Evolutionary conservation across 2,888 invertebrate species (phyloP).

Genomic region (Cistogaster globosa): DNA sequence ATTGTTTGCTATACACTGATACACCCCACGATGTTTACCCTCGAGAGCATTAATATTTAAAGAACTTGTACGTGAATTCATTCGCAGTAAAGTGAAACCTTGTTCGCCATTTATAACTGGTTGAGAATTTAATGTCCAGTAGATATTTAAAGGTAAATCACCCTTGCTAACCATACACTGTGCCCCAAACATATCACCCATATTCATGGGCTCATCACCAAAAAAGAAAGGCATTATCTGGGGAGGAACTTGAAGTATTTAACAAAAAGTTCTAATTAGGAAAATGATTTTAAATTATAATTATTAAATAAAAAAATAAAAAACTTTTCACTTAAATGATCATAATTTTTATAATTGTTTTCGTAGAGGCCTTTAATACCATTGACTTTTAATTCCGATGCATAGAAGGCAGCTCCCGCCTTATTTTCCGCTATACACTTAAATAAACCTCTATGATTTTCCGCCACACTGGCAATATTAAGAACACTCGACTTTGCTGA

Average conservation of each 20-base stretch:
- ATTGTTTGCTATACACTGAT: conserved; percentile 86
- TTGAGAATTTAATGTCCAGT: conserved; percentile 85
- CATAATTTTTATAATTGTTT: background rate
- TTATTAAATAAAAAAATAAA: conserved; percentile 24
- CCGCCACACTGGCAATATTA: conserved; percentile 87
- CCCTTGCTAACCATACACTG: conserved; percentile 88
- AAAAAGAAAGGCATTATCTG: conserved; percentile 84
- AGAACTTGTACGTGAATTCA: conserved; percentile 85
- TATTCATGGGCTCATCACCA: conserved; percentile 85
- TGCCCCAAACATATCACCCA: conserved; percentile 86
- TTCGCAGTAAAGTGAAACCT: conserved; percentile 84
- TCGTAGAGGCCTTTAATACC: conserved; percentile 83
- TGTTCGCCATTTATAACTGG: conserved; percentile 88
- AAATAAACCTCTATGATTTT: conserved; percentile 89
- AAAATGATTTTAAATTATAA: conserved; percentile 5
- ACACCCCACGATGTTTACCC: conserved; percentile 86
- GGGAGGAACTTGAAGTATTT: conserved; percentile 82
- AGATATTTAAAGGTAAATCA: conserved; percentile 89
- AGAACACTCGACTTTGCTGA: conserved; percentile 87
- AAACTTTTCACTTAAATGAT: background rate
- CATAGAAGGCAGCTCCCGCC: conserved; percentile 87
- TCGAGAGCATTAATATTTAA: conserved; percentile 85
- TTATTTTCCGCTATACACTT: conserved; percentile 89
- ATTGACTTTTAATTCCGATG: conserved; percentile 88
- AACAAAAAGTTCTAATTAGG: background rate